Evolutionary conservation across 2,888 invertebrate species (phyloP).

Genomic region (Pycnomerus fuliginosus): DNA sequence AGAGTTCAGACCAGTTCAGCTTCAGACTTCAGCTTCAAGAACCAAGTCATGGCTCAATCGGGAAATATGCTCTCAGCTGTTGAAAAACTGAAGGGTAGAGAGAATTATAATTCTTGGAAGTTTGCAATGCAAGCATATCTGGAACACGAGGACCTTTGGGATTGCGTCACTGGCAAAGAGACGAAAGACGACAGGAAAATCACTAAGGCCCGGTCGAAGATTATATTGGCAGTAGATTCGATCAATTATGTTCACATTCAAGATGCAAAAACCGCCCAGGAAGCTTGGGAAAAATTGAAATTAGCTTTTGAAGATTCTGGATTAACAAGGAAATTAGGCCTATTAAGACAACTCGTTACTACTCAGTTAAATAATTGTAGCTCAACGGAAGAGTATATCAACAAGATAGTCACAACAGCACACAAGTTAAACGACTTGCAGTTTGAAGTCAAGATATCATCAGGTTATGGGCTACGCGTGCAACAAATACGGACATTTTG

Average conservation of each 20-base stretch:
- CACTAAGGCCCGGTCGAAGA: not conserved
- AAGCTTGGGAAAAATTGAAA: not conserved
- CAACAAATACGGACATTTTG: not conserved
- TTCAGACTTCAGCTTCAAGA: too few species aligned
- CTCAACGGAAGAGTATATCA: not conserved
- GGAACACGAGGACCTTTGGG: too few species aligned
- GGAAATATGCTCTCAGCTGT: too few species aligned
- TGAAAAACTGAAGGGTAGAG: too few species aligned
- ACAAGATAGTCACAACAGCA: not conserved
- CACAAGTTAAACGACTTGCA: not conserved
- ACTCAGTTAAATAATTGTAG: not conserved
- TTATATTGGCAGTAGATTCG: not conserved
- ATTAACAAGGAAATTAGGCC: not conserved
- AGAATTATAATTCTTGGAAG: too few species aligned
- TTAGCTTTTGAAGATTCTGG: not conserved
- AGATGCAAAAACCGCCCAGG: not conserved
- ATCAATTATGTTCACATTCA: not conserved
- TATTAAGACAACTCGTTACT: not conserved
- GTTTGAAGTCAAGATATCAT: constrained; percentile 1
- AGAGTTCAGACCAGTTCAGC: too few species aligned
- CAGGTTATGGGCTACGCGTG: not conserved
- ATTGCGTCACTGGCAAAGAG: too few species aligned
- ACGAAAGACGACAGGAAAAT: too few species aligned
- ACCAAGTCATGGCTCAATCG: too few species aligned
- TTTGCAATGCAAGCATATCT: too few species aligned